Percentiles rank a stretch among this genome's conserved stretches.
Conservation (phyloP, 2,797 vertebrate genomes). For the Cryptoprocta ferox region DNA sequence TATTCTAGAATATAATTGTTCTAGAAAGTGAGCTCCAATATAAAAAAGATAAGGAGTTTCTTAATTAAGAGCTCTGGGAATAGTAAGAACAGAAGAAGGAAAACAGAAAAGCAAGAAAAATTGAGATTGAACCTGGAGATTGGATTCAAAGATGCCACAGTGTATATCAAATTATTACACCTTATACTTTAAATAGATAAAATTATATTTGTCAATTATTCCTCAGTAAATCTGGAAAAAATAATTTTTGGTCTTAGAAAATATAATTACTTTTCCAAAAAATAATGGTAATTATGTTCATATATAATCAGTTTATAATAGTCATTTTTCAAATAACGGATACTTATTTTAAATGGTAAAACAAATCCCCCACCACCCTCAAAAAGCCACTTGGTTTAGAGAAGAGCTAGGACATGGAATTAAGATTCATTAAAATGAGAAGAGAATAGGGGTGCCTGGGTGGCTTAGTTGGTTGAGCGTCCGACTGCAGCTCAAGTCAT, state of each 20-base stretch:
- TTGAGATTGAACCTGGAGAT: background rate
- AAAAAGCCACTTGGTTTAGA: background rate
- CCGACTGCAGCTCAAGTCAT: too few species aligned
- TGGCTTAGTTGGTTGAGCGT: too few species aligned
- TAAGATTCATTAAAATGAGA: background rate
- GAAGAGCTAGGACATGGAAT: background rate
- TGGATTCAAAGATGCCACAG: background rate
- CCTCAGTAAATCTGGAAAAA: background rate
- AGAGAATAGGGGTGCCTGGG: background rate
- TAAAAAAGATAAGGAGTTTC: background rate
- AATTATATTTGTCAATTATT: background rate
- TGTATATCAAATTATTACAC: background rate
- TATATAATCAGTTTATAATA: background rate
- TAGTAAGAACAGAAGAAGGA: background rate
- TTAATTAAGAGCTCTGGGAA: background rate
- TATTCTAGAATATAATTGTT: background rate
- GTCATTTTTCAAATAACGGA: background rate
- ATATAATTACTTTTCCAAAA: background rate
- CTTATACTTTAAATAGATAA: background rate
- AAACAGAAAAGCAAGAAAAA: background rate
- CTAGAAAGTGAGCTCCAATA: background rate
- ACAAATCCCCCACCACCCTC: background rate
- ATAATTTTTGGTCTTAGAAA: background rate
- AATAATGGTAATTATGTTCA: background rate
- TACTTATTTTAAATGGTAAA: background rate